Evolutionary conservation across 2,888 invertebrate species (phyloP), one percentile per base, ranked within the genome.

Genomic region (Apamea epomidion): DNA sequence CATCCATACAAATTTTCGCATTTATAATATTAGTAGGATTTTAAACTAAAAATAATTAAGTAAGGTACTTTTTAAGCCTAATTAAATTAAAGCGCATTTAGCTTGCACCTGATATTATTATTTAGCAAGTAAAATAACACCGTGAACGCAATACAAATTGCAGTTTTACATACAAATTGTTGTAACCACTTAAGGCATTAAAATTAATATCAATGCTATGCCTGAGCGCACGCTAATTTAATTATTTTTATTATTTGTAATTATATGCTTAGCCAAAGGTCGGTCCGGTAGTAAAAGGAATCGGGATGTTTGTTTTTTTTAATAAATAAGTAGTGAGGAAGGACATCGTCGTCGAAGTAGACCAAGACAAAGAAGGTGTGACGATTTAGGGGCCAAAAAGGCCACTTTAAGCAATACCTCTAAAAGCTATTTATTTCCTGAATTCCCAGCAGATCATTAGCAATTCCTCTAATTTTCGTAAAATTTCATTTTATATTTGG

Each of bases 91-190:
- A 74, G 32, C 18, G 10, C 37, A 54, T 65, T 65, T 16, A 65
- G 25, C 7, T 21, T 21, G 51, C 75, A 48, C n/a, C 14, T 21
- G 32, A 67, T 83, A 69, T 60, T 65, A 65, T 51, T 42, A 65
- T 42, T 45, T 54, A 29, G 16, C 37, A 74, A 64, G 83, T 64
- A 74, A 69, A 68, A 73, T 48, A 54, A 68, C 18, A 74, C 16
- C 16, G 12, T 60, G 21, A 64, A 45, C 2, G 21, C 21, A 48
- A 68, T 64, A 72, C 8, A 62, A 73, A 60, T 45, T 12, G 25
- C 32, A 51, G 29, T 69, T 86, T 77, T 78, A 73, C 62, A 83
- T 83, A 64, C 74, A 74, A 86, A 84, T 86, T 67, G 84, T 42
- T 48, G 1, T 5, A 69, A n/a, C 16, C 84, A 83, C 83, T 84